Evolutionary conservation across 2,888 invertebrate genomes (phyloP), one percentile per base, ranked within the genome.

Genomic region (Torymus texanus): DNA sequence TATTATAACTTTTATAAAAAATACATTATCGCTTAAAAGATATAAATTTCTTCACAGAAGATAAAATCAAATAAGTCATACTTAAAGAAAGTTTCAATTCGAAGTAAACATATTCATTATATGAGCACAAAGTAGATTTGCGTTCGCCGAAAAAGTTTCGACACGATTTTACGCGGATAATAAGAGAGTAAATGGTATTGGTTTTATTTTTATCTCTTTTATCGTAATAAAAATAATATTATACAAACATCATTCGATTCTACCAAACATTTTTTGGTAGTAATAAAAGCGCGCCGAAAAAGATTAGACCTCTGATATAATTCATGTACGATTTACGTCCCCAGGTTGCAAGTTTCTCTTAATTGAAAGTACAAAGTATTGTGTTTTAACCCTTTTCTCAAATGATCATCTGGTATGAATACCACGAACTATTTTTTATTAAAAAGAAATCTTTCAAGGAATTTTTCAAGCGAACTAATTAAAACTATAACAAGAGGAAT

Each of bases 201-300:
- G 41, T 41, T 41, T 41, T 41, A 41, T 41, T 59, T 29, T 51
- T 66, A 21, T 21, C 16, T n/a, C 13, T 55, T 21, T 41, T 16
- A 14, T 59, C 3, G 21, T 18, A 70, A 58, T 13, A 76, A 70
- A 55, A 1, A 67, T 67, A 58, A 21, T 13, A 51, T 24, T 53
- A 62, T 50, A 55, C 67, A 62, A 41, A 55, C n/a, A 14, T 29
- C 24, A 21, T 51, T 76, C 16, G 61, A 68, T 67, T 61, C 51
- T 76, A 76, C 70, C 76, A 76, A 76, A 12, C 21, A 29, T 8
- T 70, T 8, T 70, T 70, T 70, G 76, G 70, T 76, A 76, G 18
- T 70, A 70, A 63, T 13, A 63, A 18, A 61, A 50, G 2, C 13
- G 41, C 56, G 18, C 4, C 51, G 51, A 56, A 41, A 41, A 41